Evolutionary conservation across 2,888 invertebrate species (phyloP).

Genomic region (Thymelicus acteon): DNA sequence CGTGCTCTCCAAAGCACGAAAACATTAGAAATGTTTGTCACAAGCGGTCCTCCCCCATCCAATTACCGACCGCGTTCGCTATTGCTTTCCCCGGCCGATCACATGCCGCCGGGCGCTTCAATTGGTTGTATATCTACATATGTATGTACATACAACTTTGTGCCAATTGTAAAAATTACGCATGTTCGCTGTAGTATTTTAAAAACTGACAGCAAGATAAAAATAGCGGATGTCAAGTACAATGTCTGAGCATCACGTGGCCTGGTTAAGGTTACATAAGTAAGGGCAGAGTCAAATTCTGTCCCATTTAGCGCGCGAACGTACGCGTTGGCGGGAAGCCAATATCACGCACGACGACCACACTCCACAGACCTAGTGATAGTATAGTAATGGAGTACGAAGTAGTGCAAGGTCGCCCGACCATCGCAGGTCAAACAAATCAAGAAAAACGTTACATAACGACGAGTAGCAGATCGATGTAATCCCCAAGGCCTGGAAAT

Average conservation of each 20-base stretch:
- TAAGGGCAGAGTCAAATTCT: constrained; percentile 54
- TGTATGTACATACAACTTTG: too few relatives aligned
- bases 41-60: too few relatives aligned
- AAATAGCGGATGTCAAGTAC: constrained; percentile 55
- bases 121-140: too few relatives aligned
- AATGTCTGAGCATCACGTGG: constrained; percentile 43
- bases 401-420: constrained; percentile 54
- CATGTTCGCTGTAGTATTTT: background rate
- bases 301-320: constrained; percentile 49
- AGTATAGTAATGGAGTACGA: constrained; percentile 24
- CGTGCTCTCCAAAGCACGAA: too few relatives aligned
- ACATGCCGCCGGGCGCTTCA: too few relatives aligned
- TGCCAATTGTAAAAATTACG: background rate
- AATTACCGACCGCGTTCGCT: too few relatives aligned
- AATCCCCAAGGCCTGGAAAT: background rate
- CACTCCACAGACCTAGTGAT: constrained; percentile 32
- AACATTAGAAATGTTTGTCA: too few relatives aligned
- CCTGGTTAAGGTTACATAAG: constrained; percentile 56
- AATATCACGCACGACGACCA: constrained; percentile 53
- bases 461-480: background rate
- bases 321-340: constrained; percentile 55
- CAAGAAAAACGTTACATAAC: constrained; percentile 47
- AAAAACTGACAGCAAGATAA: constrained; percentile 17
- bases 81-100: too few relatives aligned
- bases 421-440: constrained; percentile 51